Conservation (phyloP, 2,113 vertebrate genomes). For the Mustelus asterias region DNA sequence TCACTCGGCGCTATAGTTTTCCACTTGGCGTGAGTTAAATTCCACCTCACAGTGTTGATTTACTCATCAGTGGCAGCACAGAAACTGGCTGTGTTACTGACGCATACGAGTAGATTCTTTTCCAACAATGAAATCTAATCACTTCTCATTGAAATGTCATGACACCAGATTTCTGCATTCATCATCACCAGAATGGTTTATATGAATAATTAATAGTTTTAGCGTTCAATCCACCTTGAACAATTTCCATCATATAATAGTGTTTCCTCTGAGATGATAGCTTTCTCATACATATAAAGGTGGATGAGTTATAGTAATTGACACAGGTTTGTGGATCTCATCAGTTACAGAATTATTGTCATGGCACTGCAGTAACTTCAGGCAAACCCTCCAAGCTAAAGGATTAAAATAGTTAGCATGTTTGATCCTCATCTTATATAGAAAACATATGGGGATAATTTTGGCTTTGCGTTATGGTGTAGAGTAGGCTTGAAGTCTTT, state of each 20-base stretch:
- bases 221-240: background rate
- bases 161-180: background rate
- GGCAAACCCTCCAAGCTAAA: background rate
- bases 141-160: constrained; percentile 23
- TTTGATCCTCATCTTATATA: background rate
- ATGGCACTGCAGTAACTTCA: background rate
- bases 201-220: background rate
- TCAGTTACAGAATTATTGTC: background rate
- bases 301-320: background rate
- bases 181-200: background rate
- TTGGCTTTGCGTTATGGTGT: background rate
- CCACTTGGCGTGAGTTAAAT: background rate
- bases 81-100: background rate
- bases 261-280: background rate
- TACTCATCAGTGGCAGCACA: background rate
- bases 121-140: constrained; percentile 7
- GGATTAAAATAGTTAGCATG: background rate
- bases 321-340: background rate
- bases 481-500: background rate
- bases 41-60: background rate
- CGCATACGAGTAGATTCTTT: background rate
- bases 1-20: background rate
- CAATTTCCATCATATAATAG: background rate
- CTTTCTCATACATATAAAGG: background rate
- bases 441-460: background rate